A percentile compares a stretch with the other conserved stretches of the same genome.
Evolutionary conservation across 1,140 invertebrate genomes (phyloP).

Genomic region (Drosophila kanapiae): DNA sequence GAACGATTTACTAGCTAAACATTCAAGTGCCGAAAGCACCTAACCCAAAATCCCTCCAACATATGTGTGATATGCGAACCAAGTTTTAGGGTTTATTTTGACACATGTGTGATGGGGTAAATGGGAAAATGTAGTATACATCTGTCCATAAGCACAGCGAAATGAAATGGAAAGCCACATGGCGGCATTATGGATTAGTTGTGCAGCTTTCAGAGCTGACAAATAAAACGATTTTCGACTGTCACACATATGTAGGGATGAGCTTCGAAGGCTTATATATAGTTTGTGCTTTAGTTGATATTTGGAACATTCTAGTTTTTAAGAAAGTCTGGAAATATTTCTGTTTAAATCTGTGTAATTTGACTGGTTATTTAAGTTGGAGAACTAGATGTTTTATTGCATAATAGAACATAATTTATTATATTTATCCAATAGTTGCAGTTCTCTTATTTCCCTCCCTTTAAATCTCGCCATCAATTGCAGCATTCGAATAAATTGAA

Average conservation of each 20-base stretch:
- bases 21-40: constrained; percentile 22
- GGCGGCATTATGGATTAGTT: constrained; percentile 52
- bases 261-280: constrained; percentile 13
- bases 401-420: no score
- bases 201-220: constrained; percentile 16
- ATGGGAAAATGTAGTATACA: constrained; percentile 27
- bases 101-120: constrained; percentile 50
- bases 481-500: background rate
- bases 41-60: constrained; percentile 28
- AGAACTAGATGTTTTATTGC: no score
- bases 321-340: background rate
- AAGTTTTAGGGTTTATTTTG: constrained; percentile 55
- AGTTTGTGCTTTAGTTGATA: background rate
- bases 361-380: background rate
- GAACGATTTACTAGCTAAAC: constrained; percentile 32
- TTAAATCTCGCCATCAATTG: background rate
- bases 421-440: background rate
- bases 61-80: constrained; percentile 42
- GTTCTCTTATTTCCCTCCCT: background rate
- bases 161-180: constrained; percentile 50
- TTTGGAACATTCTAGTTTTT: background rate
- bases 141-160: constrained; percentile 17
- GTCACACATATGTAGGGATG: constrained; percentile 18
- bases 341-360: background rate
- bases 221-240: constrained; percentile 36